Percentiles rank a stretch among this genome's conserved stretches.
Evolutionary conservation across 2,797 vertebrate genomes (phyloP).

Genomic region (Darevskia nairensis): DNA sequence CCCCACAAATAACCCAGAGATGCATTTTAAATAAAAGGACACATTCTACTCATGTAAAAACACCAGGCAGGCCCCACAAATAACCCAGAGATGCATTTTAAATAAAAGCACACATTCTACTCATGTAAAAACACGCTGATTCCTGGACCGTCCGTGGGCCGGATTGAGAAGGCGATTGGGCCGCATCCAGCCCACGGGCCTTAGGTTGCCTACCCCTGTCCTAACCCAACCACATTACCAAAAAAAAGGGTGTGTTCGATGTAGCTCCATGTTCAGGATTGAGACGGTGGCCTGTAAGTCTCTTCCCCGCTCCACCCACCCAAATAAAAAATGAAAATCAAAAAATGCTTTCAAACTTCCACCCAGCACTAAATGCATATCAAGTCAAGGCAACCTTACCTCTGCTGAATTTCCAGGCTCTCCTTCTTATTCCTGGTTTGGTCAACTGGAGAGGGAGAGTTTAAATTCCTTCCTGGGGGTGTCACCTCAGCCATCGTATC

Average conservation of each 20-base stretch:
- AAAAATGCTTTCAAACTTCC: not conserved
- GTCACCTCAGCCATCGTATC: constrained; percentile 89
- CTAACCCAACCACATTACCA: not conserved
- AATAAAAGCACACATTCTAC: too few relatives aligned
- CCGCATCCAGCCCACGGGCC: too few relatives aligned
- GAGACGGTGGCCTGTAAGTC: not conserved
- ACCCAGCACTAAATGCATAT: not conserved
- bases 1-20: too few relatives aligned
- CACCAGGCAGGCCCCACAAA: too few relatives aligned
- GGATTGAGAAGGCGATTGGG: too few relatives aligned
- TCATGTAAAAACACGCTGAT: too few relatives aligned
- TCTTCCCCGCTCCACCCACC: not conserved
- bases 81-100: too few relatives aligned
- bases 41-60: too few relatives aligned
- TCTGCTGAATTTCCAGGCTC: constrained; percentile 91
- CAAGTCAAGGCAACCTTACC: constrained; percentile 74
- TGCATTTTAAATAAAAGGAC: too few relatives aligned
- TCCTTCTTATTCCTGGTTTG: constrained; percentile 93
- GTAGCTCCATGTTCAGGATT: not conserved
- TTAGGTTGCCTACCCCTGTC: too few relatives aligned
- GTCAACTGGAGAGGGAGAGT: constrained; percentile 90
- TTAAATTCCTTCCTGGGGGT: constrained; percentile 88
- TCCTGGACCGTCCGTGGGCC: too few relatives aligned
- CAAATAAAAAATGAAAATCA: too few relatives aligned
- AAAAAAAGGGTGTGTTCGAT: not conserved